These are phyloP conservation scores for Agrochola litura DNA, from an alignment of 2,888 invertebrate species.

Conservation along the genomic window DNA sequence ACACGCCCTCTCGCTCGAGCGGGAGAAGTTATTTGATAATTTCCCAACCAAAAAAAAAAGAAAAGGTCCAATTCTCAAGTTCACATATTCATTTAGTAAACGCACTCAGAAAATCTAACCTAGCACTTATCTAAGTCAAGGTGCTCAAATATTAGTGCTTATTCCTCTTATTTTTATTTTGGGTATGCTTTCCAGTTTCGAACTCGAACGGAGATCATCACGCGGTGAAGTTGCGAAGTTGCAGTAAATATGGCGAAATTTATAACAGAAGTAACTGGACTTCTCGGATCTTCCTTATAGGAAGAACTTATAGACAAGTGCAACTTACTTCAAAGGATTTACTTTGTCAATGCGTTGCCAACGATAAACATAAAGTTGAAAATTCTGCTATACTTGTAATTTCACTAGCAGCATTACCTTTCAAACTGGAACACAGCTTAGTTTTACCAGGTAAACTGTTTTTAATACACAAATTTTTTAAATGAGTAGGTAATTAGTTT, in stretches of 20 bases:
- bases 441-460: background rate
- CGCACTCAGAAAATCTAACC: no score
- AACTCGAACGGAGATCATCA: background rate
- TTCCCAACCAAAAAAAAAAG: no score
- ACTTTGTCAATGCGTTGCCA: background rate
- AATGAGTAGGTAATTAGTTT: slow-evolving; percentile 15
- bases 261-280: background rate
- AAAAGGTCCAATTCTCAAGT: no score
- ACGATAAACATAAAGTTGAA: background rate
- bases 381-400: background rate
- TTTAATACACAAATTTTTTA: slow-evolving; percentile 16
- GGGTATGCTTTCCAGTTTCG: background rate
- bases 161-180: background rate
- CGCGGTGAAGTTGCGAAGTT: background rate
- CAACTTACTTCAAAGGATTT: background rate
- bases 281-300: background rate
- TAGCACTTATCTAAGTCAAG: background rate
- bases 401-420: no score
- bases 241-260: background rate
- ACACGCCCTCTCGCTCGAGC: no score
- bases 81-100: no score
- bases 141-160: background rate
- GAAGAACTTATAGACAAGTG: background rate
- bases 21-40: no score
- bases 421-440: background rate